Conservation (phyloP, 2,888 invertebrate genomes). For the Cantharis rustica region DNA sequence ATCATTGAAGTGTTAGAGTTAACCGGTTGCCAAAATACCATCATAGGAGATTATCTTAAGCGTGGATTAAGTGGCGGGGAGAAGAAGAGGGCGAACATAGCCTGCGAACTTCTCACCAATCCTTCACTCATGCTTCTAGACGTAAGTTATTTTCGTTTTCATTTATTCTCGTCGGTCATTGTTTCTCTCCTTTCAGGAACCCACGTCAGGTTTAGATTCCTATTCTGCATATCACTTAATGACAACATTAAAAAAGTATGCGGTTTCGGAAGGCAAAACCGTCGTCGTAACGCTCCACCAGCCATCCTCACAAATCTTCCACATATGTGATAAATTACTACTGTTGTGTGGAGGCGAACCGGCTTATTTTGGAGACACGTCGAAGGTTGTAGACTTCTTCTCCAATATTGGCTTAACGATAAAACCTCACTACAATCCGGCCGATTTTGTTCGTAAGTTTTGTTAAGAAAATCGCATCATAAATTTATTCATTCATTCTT, state of each 20-base stretch:
- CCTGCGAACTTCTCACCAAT: constrained; percentile 80
- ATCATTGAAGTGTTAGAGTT: constrained; percentile 78
- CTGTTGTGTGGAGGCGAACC: constrained; percentile 73
- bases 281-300: constrained; percentile 82
- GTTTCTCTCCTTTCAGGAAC: constrained; percentile 64
- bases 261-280: constrained; percentile 76
- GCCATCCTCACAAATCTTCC: constrained; percentile 83
- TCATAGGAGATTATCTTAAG: constrained; percentile 76
- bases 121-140: constrained; percentile 79
- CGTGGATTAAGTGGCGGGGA: constrained; percentile 82
- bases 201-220: constrained; percentile 82
- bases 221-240: constrained; percentile 78
- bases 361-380: constrained; percentile 76
- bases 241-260: constrained; percentile 73
- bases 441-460: constrained; percentile 78
- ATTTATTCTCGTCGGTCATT: neutral
- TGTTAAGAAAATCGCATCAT: neutral
- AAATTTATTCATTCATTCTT: neutral
- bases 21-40: constrained; percentile 75
- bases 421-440: constrained; percentile 80
- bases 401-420: constrained; percentile 71
- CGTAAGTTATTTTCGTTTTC: constrained; percentile 61
- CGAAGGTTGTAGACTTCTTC: constrained; percentile 74
- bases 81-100: constrained; percentile 82
- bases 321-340: constrained; percentile 78